phyloP scores from a whole-genome alignment of 2,888 invertebrate species.

The Philereme transversata region DNA sequence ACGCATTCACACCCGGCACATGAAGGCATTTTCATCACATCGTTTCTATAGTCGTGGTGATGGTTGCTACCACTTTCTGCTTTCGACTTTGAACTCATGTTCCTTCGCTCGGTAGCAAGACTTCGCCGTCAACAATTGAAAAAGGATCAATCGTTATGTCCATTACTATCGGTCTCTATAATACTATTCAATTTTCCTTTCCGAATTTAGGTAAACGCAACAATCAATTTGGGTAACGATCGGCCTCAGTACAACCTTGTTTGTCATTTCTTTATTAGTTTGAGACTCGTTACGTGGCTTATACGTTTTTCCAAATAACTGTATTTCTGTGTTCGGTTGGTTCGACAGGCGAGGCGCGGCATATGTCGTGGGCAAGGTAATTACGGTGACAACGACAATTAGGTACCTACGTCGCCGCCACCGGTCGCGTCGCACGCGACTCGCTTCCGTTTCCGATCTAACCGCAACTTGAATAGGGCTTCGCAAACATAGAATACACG shows the following conservation, averaged over 20 bases:
- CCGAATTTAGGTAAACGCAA: no score
- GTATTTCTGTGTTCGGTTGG: slow-evolving; percentile 47
- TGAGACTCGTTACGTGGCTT: slow-evolving; percentile 8
- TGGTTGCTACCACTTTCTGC: no score
- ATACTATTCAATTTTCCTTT: no score
- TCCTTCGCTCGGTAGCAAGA: no score
- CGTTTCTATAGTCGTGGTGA: neutral
- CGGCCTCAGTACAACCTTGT: no score
- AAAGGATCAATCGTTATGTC: no score
- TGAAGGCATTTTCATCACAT: neutral
- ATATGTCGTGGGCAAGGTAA: slow-evolving; percentile 58
- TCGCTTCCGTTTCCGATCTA: slow-evolving; percentile 76
- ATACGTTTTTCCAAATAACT: slow-evolving; percentile 35
- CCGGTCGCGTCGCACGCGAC: slow-evolving; percentile 61
- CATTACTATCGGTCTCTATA: no score
- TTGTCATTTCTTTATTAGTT: neutral
- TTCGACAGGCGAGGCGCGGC: slow-evolving; percentile 42
- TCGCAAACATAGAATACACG: slow-evolving; percentile 27
- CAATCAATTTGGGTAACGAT: no score
- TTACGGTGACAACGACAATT: slow-evolving; percentile 73
- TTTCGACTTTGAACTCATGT: no score
- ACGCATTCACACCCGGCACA: slow-evolving; percentile 37
- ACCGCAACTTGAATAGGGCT: slow-evolving; percentile 55
- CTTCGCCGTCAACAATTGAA: no score
- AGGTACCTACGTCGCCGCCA: slow-evolving; percentile 35